phyloP scores from a whole-genome alignment of 2,113 vertebrate species.

The Pomatorhinus ruficollis region DNA sequence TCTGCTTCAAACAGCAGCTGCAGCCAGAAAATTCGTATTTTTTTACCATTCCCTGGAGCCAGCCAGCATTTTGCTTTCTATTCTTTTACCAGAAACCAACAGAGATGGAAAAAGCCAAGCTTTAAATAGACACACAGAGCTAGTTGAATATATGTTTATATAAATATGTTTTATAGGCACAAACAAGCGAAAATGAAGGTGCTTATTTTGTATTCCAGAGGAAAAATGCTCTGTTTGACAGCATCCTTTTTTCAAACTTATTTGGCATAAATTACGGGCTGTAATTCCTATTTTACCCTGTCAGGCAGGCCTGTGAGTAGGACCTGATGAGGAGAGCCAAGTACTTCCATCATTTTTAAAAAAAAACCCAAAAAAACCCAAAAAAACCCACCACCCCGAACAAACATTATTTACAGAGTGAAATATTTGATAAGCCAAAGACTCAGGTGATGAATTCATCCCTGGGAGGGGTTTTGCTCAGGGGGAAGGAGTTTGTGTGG shows the following conservation, averaged over 20 bases:
- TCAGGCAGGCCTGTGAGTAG: neutral
- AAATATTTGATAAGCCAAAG: conserved; percentile 2
- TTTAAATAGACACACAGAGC: neutral
- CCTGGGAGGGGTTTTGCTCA: neutral
- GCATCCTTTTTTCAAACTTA: neutral
- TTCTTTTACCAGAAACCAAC: neutral
- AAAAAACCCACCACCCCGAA: too few relatives aligned
- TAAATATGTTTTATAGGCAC: neutral
- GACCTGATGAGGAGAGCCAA: neutral
- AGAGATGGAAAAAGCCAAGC: neutral
- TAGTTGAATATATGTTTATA: neutral
- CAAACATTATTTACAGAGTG: neutral
- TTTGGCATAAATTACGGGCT: neutral
- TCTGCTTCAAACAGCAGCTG: neutral
- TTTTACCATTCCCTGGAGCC: neutral
- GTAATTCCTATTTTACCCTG: neutral
- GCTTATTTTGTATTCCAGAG: neutral
- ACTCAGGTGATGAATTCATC: neutral
- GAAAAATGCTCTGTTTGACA: neutral
- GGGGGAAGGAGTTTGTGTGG: neutral
- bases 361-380: too few relatives aligned
- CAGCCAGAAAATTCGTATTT: neutral
- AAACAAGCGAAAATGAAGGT: neutral
- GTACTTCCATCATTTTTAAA: neutral
- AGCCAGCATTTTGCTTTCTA: neutral